Conservation (phyloP, 2,113 vertebrate genomes). For the Eudyptes chrysolophus region DNA sequence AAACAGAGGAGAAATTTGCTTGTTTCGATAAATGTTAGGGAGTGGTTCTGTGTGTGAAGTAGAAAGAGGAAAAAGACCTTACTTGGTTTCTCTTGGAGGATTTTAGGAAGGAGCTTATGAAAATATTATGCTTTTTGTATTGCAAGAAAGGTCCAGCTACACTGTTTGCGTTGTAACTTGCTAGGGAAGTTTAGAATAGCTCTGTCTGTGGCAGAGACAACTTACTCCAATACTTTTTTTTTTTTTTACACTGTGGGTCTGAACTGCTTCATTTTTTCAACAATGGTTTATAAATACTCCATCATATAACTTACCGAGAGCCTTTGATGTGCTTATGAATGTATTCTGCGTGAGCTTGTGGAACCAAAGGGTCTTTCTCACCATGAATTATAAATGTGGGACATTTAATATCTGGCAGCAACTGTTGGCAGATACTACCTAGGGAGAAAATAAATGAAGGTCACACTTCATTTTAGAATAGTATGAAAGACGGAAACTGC, state of each 20-base stretch:
- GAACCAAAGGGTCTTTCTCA: slow-evolving; percentile 87
- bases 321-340: slow-evolving; percentile 81
- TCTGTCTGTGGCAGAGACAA: background rate
- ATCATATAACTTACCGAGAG: slow-evolving; percentile 78
- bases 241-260: background rate
- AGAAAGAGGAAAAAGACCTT: background rate
- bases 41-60: background rate
- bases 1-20: background rate
- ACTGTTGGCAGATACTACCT: slow-evolving; percentile 88
- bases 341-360: slow-evolving; percentile 80
- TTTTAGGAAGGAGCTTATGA: background rate
- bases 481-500: background rate
- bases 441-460: slow-evolving; percentile 21
- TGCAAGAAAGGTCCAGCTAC: background rate
- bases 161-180: background rate
- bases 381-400: slow-evolving; percentile 91
- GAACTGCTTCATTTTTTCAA: background rate
- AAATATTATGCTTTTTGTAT: background rate
- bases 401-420: slow-evolving; percentile 82
- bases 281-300: background rate
- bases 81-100: background rate
- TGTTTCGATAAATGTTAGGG: background rate
- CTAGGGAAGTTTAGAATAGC: background rate
- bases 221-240: background rate
- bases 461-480: background rate